Evolutionary conservation across 1,140 invertebrate genomes (phyloP).

Genomic region (Drosophila pandora): DNA sequence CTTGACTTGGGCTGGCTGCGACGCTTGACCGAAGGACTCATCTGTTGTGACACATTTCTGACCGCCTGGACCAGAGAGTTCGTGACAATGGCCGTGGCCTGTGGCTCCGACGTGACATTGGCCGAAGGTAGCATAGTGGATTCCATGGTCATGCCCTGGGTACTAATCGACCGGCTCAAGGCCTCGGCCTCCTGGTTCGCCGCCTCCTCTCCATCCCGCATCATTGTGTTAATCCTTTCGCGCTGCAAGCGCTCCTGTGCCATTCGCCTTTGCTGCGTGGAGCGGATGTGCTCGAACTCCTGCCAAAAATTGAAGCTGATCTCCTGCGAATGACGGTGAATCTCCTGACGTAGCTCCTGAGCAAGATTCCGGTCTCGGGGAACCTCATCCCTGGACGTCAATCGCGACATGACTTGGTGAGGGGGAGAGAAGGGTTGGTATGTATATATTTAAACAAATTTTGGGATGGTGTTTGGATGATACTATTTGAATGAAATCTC

Average conservation of each 20-base stretch:
- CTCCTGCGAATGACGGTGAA: conserved; percentile 38
- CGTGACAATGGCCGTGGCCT: not conserved
- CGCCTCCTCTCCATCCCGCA: conserved; percentile 45
- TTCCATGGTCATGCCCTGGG: conserved; percentile 43
- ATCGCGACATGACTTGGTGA: conserved; percentile 33
- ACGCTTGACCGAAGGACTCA: not conserved
- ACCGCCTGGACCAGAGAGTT: not conserved
- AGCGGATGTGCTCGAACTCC: conserved; percentile 56
- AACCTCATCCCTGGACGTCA: not conserved
- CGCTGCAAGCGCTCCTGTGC: conserved; percentile 23
- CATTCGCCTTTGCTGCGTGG: conserved; percentile 40
- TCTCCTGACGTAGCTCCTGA: conserved; percentile 33
- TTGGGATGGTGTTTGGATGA: not conserved
- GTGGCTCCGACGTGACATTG: no score
- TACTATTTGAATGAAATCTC: not conserved
- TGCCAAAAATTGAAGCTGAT: conserved; percentile 60
- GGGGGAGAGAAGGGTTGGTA: not conserved
- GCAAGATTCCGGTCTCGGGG: conserved; percentile 21
- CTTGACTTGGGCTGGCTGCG: not conserved
- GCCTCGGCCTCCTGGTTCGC: conserved; percentile 40
- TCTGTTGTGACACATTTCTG: not conserved
- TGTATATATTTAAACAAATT: not conserved
- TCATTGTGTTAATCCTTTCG: conserved; percentile 32
- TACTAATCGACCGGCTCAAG: conserved; percentile 55
- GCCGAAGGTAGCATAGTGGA: conserved; percentile 11